phyloP scores from a whole-genome alignment of 2,888 invertebrate species.

The Oscheius sp. region DNA sequence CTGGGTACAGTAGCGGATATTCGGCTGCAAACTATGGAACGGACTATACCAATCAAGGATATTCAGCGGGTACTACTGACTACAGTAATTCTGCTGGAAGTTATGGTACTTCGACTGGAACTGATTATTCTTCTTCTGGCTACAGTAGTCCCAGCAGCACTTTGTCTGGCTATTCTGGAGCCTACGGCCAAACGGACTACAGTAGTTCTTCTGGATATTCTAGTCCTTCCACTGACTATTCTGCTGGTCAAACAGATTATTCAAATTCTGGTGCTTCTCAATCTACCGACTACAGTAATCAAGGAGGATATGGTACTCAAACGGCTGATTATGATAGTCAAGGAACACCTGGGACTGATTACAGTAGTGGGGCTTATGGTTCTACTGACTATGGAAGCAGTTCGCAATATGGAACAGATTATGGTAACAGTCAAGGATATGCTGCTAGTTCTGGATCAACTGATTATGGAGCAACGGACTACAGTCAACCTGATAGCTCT shows the following conservation, averaged over 20 bases:
- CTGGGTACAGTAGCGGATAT: background rate
- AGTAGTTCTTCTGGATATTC: background rate
- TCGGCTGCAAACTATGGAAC: background rate
- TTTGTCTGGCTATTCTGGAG: too few species aligned
- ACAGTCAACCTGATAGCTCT: background rate
- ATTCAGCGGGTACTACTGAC: too few species aligned
- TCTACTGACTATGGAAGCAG: background rate
- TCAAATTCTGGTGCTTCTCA: background rate
- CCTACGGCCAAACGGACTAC: background rate
- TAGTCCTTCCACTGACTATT: background rate
- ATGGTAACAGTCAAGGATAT: background rate
- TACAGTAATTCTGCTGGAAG: background rate
- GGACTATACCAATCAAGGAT: constrained; percentile 9
- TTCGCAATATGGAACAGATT: background rate
- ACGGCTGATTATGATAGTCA: background rate
- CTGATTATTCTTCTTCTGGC: too few species aligned
- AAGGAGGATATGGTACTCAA: background rate
- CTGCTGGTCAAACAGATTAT: background rate
- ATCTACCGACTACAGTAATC: constrained; percentile 5
- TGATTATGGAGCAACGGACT: background rate
- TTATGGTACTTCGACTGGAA: background rate
- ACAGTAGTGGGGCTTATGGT: background rate
- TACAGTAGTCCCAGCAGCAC: too few species aligned
- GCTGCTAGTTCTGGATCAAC: background rate
- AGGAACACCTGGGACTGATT: too few species aligned